Evolutionary conservation across 2,113 vertebrate species (phyloP), one percentile per base, ranked within the genome.

Genomic region (Sylvia atricapilla): DNA sequence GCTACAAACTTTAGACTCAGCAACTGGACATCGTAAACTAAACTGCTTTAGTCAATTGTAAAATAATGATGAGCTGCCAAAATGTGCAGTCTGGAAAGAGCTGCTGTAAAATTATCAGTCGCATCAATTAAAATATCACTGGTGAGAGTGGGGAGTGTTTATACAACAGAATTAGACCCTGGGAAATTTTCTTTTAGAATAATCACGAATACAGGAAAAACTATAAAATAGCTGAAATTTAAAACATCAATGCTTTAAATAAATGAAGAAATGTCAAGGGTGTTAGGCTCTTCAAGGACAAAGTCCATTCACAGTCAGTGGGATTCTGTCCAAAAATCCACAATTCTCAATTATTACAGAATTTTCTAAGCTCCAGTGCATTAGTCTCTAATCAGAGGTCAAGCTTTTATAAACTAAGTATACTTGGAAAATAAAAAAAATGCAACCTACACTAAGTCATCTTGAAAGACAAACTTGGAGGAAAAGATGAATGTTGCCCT

Each of bases 371-470:
- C 52, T 86, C 17, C 68, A 60, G 35, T 87, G 84, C 91, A 91
- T 95, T 91, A 91, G 25, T 52, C 52, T 87, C 24, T 86, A 95
- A 93, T 95, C 60, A 89, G 60, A 90, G 73, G 68, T 90, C 92
- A 93, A 13, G 56, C 22, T 90, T 86, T 77, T 88, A 44, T 63
- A 83, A 93, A 78, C 17, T 64, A 77, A 94, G 59, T 43, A 39
- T 77, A 52, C 37, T 78, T 79, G 22, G 59, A 53, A 66, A 82
- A 85, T 39, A 49, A 78, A 82, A 82, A 91, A 66, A 64, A 39
- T 13, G 20, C 66, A 82, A 39, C 43, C 39, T 70, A 55, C 63
- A 53, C 47, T 84, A 96, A 95, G 76, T 87, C 62, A 78, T 94
- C 53, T 53, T 44, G 84, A 87, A 87, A 89, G 77, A 96, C 72